Conservation (phyloP, 2,888 invertebrate genomes). For the Eurytoma californica region DNA sequence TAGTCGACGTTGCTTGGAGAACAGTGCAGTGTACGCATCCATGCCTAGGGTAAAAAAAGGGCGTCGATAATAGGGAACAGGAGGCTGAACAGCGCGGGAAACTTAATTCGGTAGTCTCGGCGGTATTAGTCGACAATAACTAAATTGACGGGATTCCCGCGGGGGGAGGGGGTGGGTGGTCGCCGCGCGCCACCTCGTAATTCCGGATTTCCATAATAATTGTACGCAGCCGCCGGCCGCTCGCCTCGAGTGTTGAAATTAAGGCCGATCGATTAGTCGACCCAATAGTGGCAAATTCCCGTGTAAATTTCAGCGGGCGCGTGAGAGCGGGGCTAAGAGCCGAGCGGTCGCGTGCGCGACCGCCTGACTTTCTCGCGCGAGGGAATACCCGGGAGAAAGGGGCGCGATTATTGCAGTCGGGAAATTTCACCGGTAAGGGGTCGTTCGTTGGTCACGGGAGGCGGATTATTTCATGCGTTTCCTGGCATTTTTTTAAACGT, state of each 20-base stretch:
- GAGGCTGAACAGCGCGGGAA: neutral
- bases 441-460: too few relatives aligned
- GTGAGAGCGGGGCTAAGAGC: conserved; percentile 12
- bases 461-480: too few relatives aligned
- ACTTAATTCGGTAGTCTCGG: conserved; percentile 18
- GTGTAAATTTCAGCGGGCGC: conserved; percentile 21
- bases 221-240: conserved; percentile 21
- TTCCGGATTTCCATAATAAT: conserved; percentile 52
- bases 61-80: neutral
- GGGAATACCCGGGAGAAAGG: neutral
- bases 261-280: conserved; percentile 52
- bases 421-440: too few relatives aligned
- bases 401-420: too few relatives aligned
- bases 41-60: neutral
- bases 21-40: neutral
- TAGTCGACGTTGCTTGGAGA: neutral
- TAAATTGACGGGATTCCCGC: conserved; percentile 40
- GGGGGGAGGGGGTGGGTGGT: too few relatives aligned
- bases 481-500: too few relatives aligned
- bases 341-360: conserved; percentile 18
- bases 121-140: conserved; percentile 45
- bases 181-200: conserved; percentile 15
- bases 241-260: conserved; percentile 40
- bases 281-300: conserved; percentile 30
- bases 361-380: conserved; percentile 8